These are phyloP conservation scores for Nephrotoma flavescens DNA, from an alignment of 2,888 invertebrate genomes.

Conservation along the genomic window DNA sequence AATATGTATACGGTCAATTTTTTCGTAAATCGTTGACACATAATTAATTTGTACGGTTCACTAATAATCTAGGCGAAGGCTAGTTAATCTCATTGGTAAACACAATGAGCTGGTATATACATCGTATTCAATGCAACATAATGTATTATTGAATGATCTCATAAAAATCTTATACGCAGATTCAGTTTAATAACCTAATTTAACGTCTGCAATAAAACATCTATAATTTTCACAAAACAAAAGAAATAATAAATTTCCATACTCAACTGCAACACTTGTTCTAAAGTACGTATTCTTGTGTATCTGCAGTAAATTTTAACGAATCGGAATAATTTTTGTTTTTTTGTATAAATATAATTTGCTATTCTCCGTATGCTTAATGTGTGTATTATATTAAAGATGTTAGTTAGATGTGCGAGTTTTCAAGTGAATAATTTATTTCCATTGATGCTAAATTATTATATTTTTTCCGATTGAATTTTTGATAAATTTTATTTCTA, in stretches of 20 bases:
- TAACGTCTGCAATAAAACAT: not conserved
- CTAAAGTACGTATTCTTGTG: not conserved
- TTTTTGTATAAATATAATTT: not conserved
- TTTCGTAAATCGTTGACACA: too few species aligned
- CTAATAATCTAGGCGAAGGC: too few species aligned
- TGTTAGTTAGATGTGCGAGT: not conserved
- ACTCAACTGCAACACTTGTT: not conserved
- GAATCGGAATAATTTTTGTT: not conserved
- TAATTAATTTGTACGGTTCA: too few species aligned
- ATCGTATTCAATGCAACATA: too few species aligned
- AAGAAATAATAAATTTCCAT: not conserved
- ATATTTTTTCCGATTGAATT: not conserved
- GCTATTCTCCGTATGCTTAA: not conserved
- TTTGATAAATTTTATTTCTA: not conserved
- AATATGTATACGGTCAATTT: too few species aligned
- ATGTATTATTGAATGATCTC: too few species aligned
- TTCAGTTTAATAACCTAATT: not conserved
- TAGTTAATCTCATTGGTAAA: too few species aligned
- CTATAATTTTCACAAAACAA: not conserved
- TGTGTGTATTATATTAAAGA: not conserved
- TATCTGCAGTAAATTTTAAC: not conserved
- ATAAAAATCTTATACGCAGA: too few species aligned
- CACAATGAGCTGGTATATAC: too few species aligned
- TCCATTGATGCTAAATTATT: not conserved
- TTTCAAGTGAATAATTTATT: not conserved